Conservation (phyloP, 2,113 vertebrate species). For the Ammodytes dubius region DNA sequence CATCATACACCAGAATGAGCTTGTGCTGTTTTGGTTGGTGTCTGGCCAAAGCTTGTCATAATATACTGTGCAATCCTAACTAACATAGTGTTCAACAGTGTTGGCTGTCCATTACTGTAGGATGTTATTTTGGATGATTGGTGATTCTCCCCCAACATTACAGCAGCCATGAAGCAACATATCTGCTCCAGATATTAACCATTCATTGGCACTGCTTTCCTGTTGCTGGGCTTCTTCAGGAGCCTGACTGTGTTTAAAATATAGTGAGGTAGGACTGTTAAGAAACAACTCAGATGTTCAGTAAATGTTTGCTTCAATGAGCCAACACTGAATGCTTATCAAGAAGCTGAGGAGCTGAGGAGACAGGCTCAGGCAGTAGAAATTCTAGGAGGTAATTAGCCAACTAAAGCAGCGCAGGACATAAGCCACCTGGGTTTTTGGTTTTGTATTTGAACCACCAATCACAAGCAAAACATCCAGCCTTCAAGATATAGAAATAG, state of each 20-base stretch:
- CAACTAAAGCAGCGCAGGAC: neutral
- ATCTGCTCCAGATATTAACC: slow-evolving; percentile 18
- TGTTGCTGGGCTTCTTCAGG: neutral
- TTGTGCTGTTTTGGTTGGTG: slow-evolving; percentile 31
- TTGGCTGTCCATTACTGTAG: slow-evolving; percentile 1
- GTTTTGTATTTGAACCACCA: slow-evolving; percentile 10
- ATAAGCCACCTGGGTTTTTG: neutral
- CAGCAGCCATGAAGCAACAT: slow-evolving; percentile 7
- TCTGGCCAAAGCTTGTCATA: slow-evolving; percentile 24
- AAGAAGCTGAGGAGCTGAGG: slow-evolving; percentile 18
- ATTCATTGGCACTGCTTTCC: neutral
- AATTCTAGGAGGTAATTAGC: neutral
- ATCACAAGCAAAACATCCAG: slow-evolving; percentile 5
- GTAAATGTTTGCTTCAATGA: neutral
- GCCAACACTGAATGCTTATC: neutral
- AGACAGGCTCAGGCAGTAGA: slow-evolving; percentile 5
- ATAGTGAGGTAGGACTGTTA: neutral
- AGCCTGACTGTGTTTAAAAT: neutral
- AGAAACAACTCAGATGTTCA: neutral
- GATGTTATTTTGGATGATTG: slow-evolving; percentile 4
- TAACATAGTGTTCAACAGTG: slow-evolving; percentile 1
- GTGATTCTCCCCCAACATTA: slow-evolving; percentile 4
- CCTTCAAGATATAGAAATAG: neutral
- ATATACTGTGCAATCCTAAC: neutral
- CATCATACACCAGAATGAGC: slow-evolving; percentile 25